A percentile compares a stretch with the other conserved stretches of the same genome.
Conservation (phyloP, 92 coral and sea anemone species). For the Zoanthus solanderi region DNA sequence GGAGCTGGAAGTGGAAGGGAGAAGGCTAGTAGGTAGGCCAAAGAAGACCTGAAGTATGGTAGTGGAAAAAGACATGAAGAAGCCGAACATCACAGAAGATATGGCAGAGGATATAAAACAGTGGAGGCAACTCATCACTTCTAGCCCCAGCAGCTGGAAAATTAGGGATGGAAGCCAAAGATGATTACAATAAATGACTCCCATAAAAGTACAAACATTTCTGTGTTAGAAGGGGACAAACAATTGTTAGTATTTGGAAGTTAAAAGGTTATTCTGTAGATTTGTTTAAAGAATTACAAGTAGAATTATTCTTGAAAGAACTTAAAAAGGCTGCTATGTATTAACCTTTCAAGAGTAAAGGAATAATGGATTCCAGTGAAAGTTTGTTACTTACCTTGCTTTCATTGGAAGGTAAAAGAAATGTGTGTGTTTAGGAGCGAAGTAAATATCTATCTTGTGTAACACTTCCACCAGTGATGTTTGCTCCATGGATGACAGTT, state of each 20-base stretch:
- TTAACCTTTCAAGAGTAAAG: background rate
- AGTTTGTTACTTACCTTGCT: conserved; percentile 46
- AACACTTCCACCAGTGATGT: conserved; percentile 60
- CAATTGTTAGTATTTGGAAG: background rate
- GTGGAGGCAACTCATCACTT: too few relatives aligned
- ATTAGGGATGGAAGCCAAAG: too few relatives aligned
- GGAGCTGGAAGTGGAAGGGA: too few relatives aligned
- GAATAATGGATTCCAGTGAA: background rate
- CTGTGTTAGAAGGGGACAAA: background rate
- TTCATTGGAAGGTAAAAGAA: conserved; percentile 63
- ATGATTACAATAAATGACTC: too few relatives aligned
- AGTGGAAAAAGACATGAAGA: too few relatives aligned
- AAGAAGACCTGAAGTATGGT: too few relatives aligned
- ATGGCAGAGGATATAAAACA: too few relatives aligned
- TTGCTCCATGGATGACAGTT: conserved; percentile 47
- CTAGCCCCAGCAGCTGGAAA: too few relatives aligned
- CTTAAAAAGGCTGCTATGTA: background rate
- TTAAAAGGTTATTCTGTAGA: background rate
- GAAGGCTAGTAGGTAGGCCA: too few relatives aligned
- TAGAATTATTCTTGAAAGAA: background rate
- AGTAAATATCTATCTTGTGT: conserved; percentile 60
- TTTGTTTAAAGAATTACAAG: background rate
- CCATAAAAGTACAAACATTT: too few relatives aligned
- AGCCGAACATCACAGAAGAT: too few relatives aligned
- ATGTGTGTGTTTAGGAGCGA: conserved; percentile 64